These are phyloP conservation scores for Pteropus alecto DNA, from an alignment of 2,113 vertebrate species.

Conservation along the genomic window DNA sequence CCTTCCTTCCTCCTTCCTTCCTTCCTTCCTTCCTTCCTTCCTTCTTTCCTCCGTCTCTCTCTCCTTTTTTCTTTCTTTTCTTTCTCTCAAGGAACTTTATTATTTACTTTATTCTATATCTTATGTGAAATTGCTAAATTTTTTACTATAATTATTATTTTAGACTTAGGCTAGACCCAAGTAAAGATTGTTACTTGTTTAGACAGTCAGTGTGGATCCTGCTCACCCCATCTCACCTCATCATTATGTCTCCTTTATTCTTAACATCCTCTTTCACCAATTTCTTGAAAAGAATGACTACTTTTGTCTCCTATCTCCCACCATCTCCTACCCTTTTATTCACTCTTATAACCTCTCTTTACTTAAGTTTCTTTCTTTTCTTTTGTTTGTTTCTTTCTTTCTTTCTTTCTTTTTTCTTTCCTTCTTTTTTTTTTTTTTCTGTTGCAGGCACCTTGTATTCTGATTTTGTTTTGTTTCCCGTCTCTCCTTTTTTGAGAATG, in stretches of 20 bases:
- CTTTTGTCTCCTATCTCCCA: neutral
- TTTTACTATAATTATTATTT: neutral
- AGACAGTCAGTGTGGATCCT: neutral
- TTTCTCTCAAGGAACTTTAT: neutral
- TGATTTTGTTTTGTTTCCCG: too few species aligned
- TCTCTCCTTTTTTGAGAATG: neutral
- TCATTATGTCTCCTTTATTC: neutral
- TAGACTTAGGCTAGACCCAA: neutral
- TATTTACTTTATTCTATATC: neutral
- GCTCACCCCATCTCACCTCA: neutral
- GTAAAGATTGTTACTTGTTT: neutral
- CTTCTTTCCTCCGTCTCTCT: neutral
- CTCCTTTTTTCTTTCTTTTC: neutral
- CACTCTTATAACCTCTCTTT: neutral
- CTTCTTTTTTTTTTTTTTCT: too few species aligned
- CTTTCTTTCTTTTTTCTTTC: neutral
- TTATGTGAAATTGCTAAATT: neutral
- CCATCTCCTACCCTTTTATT: neutral
- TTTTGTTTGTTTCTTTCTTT: too few species aligned
- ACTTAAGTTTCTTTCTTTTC: neutral
- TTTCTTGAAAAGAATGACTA: neutral
- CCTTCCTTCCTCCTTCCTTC: too few species aligned
- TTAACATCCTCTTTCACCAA: neutral
- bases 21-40: too few species aligned
- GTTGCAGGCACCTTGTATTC: too few species aligned